Conservation (phyloP, 1,140 invertebrate genomes). For the Caerostris extrusa region DNA sequence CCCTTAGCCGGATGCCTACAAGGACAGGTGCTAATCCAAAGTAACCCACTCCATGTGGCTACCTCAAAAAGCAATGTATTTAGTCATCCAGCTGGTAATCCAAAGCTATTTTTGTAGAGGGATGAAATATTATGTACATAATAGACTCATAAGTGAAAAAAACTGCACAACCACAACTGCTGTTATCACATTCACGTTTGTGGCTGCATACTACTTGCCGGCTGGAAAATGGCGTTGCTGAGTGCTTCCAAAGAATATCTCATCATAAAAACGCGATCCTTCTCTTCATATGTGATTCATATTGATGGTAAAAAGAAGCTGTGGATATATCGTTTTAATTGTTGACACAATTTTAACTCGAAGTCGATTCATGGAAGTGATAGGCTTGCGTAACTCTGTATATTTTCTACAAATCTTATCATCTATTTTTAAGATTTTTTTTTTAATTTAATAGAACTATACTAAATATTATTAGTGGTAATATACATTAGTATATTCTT, state of each 20-base stretch:
- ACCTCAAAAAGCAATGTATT: constrained; percentile 62
- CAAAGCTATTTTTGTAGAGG: constrained; percentile 39
- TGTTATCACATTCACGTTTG: not conserved
- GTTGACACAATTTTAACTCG: not conserved
- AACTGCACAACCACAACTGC: constrained; percentile 16
- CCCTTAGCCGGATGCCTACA: constrained; percentile 78
- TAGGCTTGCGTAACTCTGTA: not conserved
- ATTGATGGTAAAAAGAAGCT: not conserved
- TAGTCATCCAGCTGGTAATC: constrained; percentile 68
- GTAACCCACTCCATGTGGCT: constrained; percentile 59
- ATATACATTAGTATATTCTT: too few relatives aligned
- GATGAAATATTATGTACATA: constrained; percentile 38
- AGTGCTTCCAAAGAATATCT: constrained; percentile 16
- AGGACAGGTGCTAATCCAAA: constrained; percentile 77
- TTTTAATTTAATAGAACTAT: too few relatives aligned
- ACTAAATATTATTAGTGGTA: too few relatives aligned
- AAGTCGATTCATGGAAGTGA: not conserved
- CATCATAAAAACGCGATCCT: not conserved
- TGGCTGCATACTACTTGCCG: not conserved
- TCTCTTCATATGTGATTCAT: constrained; percentile 5
- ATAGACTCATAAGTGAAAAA: not conserved
- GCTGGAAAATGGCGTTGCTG: constrained; percentile 11
- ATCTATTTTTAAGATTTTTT: too few relatives aligned
- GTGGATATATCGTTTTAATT: not conserved
- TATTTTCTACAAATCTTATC: too few relatives aligned